Conservation (phyloP, 2,888 invertebrate species). For the Volucella bombylans region DNA sequence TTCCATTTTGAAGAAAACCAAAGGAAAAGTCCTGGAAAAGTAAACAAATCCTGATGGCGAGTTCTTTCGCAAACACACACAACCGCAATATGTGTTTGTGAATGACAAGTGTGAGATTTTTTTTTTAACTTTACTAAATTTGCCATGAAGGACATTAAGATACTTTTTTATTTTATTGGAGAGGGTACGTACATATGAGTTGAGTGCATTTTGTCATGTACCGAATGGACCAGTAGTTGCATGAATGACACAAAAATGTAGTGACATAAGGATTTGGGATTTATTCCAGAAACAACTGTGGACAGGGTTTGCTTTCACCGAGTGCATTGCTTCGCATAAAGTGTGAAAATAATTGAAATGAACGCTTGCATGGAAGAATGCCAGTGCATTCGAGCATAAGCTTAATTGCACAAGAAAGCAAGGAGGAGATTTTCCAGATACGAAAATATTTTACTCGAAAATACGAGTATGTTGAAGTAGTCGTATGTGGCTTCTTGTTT, state of each 20-base stretch:
- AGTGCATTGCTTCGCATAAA: conserved; percentile 42
- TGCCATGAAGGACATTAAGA: conserved; percentile 52
- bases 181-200: neutral
- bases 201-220: conserved; percentile 34
- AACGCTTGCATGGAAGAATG: conserved; percentile 16
- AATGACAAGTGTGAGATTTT: too few relatives aligned
- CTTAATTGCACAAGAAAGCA: too few relatives aligned
- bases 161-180: conserved; percentile 9
- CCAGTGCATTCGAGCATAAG: neutral
- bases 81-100: conserved; percentile 27
- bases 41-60: conserved; percentile 53
- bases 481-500: too few relatives aligned
- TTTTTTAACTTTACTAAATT: conserved; percentile 26
- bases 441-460: too few relatives aligned
- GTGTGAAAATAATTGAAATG: conserved; percentile 56
- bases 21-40: conserved; percentile 31
- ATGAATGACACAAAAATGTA: conserved; percentile 43
- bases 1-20: conserved; percentile 12
- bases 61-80: conserved; percentile 32
- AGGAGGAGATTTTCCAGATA: too few relatives aligned
- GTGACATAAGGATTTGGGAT: conserved; percentile 38
- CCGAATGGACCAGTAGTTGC: neutral
- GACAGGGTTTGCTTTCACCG: conserved; percentile 8
- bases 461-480: too few relatives aligned
- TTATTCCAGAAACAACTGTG: conserved; percentile 14